Evolutionary conservation across 1,140 invertebrate species (phyloP).

Genomic region (Hylyphantes graminicola): DNA sequence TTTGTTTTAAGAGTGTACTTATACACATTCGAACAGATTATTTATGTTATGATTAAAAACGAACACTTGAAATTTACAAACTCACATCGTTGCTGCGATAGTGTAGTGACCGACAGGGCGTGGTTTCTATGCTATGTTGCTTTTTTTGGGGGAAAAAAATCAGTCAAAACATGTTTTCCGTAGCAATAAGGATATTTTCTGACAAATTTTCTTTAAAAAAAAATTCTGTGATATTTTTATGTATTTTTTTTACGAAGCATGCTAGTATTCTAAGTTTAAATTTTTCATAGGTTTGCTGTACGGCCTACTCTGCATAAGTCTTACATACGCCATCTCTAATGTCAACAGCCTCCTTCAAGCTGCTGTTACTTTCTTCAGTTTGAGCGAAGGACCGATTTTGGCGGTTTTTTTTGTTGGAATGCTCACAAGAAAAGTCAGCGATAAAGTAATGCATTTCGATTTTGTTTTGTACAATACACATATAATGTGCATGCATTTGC

Average conservation of each 20-base stretch:
- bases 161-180: not conserved
- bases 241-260: not conserved
- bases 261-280: not conserved
- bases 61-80: no score
- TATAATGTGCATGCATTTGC: not conserved
- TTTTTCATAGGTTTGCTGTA: conserved; percentile 16
- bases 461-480: not conserved
- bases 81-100: no score
- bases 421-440: not conserved
- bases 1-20: no score
- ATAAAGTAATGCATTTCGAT: conserved; percentile 1
- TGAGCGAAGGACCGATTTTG: conserved; percentile 29
- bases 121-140: not conserved
- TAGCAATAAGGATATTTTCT: not conserved
- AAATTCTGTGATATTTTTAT: not conserved
- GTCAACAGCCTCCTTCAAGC: conserved; percentile 11
- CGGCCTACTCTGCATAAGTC: not conserved
- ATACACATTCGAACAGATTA: no score
- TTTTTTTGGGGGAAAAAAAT: not conserved
- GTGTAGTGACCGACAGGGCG: no score
- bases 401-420: conserved; percentile 25
- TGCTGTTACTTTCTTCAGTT: not conserved
- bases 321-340: not conserved
- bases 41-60: no score
- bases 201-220: not conserved